phyloP scores from a whole-genome alignment of 2,888 invertebrate genomes.

The Cremastobaeus sp. region DNA sequence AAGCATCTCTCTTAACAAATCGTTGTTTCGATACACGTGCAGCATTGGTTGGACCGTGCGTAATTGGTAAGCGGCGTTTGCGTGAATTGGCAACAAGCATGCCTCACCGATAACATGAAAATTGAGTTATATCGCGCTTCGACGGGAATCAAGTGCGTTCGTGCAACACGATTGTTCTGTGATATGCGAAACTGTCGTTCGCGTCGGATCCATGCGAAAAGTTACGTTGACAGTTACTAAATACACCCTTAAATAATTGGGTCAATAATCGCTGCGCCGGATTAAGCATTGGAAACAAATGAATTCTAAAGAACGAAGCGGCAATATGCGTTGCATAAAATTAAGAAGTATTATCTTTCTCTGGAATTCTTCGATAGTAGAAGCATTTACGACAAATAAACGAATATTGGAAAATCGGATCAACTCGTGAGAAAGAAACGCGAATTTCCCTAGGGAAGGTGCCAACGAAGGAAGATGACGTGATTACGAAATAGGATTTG shows the following conservation, averaged over 20 bases:
- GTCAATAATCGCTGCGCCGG: too few relatives aligned
- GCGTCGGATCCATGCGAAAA: conserved; percentile 34
- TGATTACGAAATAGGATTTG: conserved; percentile 27
- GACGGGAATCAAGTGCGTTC: conserved; percentile 30
- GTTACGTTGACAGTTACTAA: conserved; percentile 35
- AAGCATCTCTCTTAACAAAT: too few relatives aligned
- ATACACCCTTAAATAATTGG: conserved; percentile 43
- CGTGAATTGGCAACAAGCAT: conserved; percentile 48
- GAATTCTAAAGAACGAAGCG: conserved; percentile 3
- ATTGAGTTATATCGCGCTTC: conserved; percentile 47
- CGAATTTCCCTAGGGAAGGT: conserved; percentile 11
- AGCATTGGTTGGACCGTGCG: conserved; percentile 40
- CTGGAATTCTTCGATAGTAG: background rate
- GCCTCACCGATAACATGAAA: conserved; percentile 46
- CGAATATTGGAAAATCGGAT: conserved; percentile 23
- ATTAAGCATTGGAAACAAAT: too few relatives aligned
- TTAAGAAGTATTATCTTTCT: background rate
- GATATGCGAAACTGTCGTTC: conserved; percentile 30
- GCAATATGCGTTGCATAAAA: conserved; percentile 1
- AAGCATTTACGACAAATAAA: background rate
- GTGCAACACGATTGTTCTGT: conserved; percentile 41
- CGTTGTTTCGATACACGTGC: conserved; percentile 46
- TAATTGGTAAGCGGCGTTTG: conserved; percentile 54
- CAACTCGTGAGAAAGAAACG: conserved; percentile 18
- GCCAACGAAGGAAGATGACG: conserved; percentile 25